A percentile compares a stretch with the other conserved stretches of the same genome.
Evolutionary conservation across 2,113 vertebrate species (phyloP).

Genomic region (Malaclemys terrapin): DNA sequence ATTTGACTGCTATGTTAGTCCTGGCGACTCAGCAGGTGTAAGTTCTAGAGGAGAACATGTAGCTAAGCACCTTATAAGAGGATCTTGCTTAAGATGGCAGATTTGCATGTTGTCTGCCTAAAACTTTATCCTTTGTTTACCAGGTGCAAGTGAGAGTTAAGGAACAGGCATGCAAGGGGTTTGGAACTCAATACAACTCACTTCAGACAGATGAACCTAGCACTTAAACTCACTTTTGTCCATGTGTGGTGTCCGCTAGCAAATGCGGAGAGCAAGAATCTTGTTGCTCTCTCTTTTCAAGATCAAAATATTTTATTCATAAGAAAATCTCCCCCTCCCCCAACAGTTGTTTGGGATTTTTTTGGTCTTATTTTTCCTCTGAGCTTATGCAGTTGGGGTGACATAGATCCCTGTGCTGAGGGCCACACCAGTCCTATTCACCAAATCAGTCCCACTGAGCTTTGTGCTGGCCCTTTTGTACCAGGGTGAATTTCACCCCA

Average conservation of each 20-base stretch:
- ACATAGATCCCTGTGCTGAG: neutral
- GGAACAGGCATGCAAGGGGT: neutral
- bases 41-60: neutral
- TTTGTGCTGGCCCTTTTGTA: constrained; percentile 33
- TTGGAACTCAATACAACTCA: neutral
- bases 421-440: rapidly evolving
- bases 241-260: rapidly evolving
- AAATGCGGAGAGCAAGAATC: neutral
- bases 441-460: neutral
- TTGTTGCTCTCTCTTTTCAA: neutral
- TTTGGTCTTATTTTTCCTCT: neutral
- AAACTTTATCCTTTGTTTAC: neutral
- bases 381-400: constrained; percentile 1
- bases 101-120: neutral
- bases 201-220: rapidly evolving
- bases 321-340: neutral
- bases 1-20: neutral
- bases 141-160: neutral
- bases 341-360: neutral
- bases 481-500: neutral
- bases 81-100: neutral
- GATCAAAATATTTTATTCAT: constrained; percentile 36
- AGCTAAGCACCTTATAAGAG: neutral
- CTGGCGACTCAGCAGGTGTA: neutral
- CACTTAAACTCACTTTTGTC: neutral